A percentile compares a stretch with the other conserved stretches of the same genome.
These are phyloP conservation scores for Rutilus rutilus DNA, from an alignment of 2,113 vertebrate species.

Conservation along the genomic window DNA sequence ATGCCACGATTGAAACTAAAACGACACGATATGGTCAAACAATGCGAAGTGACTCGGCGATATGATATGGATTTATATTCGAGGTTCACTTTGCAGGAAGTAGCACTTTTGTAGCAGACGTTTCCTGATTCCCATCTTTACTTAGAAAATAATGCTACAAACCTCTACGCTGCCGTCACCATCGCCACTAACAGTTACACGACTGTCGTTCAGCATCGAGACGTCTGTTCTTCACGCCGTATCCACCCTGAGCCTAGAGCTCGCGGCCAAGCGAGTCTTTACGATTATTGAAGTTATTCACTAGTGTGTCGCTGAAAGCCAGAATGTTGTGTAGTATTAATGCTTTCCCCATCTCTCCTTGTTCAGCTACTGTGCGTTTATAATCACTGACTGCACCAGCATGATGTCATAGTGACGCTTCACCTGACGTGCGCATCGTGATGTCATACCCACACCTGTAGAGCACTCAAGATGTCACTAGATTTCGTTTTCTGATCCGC, in stretches of 20 bases:
- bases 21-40: background rate
- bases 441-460: conserved; percentile 17
- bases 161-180: background rate
- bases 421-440: background rate
- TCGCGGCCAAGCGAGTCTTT: background rate
- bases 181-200: background rate
- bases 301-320: background rate
- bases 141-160: background rate
- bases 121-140: background rate
- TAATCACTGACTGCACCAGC: conserved; percentile 36
- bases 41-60: background rate
- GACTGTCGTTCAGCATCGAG: background rate
- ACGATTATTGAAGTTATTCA: background rate
- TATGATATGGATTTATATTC: background rate
- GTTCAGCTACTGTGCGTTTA: background rate
- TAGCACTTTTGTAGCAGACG: conserved; percentile 24
- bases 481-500: background rate
- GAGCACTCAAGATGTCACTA: background rate
- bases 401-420: conserved; percentile 39
- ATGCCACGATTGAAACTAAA: background rate
- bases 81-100: conserved; percentile 10
- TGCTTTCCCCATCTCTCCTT: background rate
- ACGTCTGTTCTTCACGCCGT: background rate
- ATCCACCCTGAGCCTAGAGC: background rate
- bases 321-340: background rate